Percentiles rank a stretch among this genome's conserved stretches.
These are phyloP conservation scores for Polydrusus tereticollis DNA, from an alignment of 2,888 invertebrate species.

Conservation along the genomic window DNA sequence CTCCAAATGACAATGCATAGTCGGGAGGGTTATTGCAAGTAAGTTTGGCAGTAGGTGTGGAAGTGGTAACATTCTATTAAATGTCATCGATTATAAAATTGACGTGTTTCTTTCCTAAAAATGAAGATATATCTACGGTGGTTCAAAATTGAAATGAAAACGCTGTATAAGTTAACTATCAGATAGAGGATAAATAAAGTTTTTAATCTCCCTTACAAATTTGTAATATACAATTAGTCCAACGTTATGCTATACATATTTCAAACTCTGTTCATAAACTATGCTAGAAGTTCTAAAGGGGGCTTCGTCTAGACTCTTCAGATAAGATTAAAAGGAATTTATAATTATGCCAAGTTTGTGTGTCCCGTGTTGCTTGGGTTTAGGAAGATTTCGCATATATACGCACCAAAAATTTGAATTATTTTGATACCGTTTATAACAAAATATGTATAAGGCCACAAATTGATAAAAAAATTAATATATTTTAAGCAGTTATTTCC, in stretches of 20 bases:
- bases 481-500: too few species aligned
- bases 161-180: not conserved
- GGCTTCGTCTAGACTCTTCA: slow-evolving; percentile 14
- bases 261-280: not conserved
- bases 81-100: too few species aligned
- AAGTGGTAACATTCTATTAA: too few species aligned
- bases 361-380: not conserved
- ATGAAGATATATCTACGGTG: too few species aligned
- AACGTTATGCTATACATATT: slow-evolving; percentile 2
- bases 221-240: slow-evolving; percentile 6
- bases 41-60: too few species aligned
- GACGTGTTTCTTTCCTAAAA: too few species aligned
- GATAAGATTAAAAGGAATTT: slow-evolving; percentile 12
- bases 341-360: slow-evolving; percentile 18
- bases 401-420: not conserved
- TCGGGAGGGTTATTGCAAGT: too few species aligned
- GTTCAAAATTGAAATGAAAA: too few species aligned
- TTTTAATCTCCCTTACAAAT: not conserved
- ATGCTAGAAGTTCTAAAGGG: not conserved
- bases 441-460: too few species aligned
- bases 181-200: not conserved
- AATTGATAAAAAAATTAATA: too few species aligned
- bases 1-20: too few species aligned
- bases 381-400: not conserved
- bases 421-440: not conserved